Evolutionary conservation across 1,140 invertebrate genomes (phyloP).

Genomic region (Nasonia vitripennis): DNA sequence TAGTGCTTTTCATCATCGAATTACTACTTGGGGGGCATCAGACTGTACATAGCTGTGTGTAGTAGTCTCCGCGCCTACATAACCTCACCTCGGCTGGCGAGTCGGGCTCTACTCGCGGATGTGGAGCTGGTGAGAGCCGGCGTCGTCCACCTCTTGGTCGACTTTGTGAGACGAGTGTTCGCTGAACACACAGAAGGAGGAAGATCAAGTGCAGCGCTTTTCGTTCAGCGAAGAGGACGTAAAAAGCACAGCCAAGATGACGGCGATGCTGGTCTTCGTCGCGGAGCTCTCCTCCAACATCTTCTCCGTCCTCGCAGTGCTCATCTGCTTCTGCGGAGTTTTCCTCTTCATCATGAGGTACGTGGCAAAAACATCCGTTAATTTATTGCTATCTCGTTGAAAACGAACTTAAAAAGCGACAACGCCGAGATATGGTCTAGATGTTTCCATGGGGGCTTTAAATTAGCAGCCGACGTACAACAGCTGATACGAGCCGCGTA

Average conservation of each 20-base stretch:
- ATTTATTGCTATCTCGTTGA: no score
- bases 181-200: neutral
- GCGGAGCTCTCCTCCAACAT: conserved; percentile 83
- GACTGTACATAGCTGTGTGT: neutral
- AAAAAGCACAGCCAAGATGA: conserved; percentile 64
- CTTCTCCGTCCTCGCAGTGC: conserved; percentile 81
- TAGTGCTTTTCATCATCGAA: neutral
- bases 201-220: neutral
- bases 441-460: conserved; percentile 53
- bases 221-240: neutral
- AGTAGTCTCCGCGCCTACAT: neutral
- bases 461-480: conserved; percentile 56
- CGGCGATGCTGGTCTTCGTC: conserved; percentile 79
- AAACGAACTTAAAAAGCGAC: no score
- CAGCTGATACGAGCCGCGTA: neutral
- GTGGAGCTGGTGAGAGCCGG: conserved; percentile 8
- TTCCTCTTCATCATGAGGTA: conserved; percentile 79
- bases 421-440: no score
- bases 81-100: neutral
- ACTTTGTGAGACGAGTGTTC: neutral
- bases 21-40: neutral
- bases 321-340: conserved; percentile 80
- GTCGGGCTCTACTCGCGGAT: neutral
- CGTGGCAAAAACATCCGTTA: conserved; percentile 4
- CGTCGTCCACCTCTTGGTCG: neutral